Evolutionary conservation across 2,797 vertebrate species (phyloP).

Genomic region (Aselliscus stoliczkanus): DNA sequence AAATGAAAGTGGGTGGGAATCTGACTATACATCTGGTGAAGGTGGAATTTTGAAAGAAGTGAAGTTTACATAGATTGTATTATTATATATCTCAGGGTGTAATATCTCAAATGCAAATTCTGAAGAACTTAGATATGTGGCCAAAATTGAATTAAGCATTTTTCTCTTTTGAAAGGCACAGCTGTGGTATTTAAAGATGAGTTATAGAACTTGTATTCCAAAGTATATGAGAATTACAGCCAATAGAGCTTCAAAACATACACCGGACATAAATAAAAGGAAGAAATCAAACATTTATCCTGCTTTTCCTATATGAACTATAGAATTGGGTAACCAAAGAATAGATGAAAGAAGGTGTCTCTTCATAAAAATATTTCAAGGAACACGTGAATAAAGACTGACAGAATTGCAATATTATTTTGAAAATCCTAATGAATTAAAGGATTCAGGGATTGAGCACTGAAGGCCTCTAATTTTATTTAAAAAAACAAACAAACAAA

Average conservation of each 20-base stretch:
- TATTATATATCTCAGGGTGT: background rate
- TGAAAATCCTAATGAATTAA: background rate
- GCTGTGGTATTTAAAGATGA: slow-evolving; percentile 61
- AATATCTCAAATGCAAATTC: slow-evolving; percentile 30
- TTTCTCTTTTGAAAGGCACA: slow-evolving; percentile 60
- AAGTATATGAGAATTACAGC: slow-evolving; percentile 28
- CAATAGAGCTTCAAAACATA: slow-evolving; percentile 27
- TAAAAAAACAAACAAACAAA: background rate
- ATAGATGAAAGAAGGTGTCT: background rate
- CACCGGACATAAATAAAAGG: slow-evolving; percentile 10
- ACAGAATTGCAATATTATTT: background rate
- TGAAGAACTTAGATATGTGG: background rate
- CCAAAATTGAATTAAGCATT: slow-evolving; percentile 42
- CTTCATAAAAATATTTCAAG: background rate
- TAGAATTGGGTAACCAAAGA: background rate
- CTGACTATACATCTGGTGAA: background rate
- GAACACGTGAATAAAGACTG: background rate
- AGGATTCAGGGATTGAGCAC: background rate
- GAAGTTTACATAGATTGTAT: background rate
- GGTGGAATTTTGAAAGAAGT: slow-evolving; percentile 13
- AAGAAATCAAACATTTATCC: background rate
- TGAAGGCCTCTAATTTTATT: background rate
- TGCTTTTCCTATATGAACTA: slow-evolving; percentile 7
- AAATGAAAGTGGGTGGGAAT: background rate
- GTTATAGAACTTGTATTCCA: slow-evolving; percentile 41